Conservation (phyloP, 1,140 invertebrate species). For the Drosophila rufa region DNA sequence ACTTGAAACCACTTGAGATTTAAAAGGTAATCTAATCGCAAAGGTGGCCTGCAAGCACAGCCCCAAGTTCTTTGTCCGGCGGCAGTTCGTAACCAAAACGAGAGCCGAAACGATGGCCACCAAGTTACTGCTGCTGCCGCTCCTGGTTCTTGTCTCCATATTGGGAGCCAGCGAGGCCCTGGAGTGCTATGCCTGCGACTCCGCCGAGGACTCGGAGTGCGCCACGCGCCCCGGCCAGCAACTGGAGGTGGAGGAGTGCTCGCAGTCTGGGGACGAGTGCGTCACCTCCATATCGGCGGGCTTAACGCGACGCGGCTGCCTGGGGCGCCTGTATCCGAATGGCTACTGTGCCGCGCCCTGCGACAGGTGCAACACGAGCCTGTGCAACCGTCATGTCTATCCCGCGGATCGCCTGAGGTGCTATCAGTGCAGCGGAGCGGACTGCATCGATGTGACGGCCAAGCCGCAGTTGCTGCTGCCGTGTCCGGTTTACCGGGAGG, state of each 20-base stretch:
- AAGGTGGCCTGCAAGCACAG: not conserved
- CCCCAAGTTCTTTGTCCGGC: slow-evolving; percentile 2
- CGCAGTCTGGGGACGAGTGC: slow-evolving; percentile 46
- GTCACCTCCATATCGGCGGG: slow-evolving; percentile 70
- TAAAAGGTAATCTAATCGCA: slow-evolving; percentile 36
- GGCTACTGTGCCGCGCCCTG: slow-evolving; percentile 72
- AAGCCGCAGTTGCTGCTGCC: slow-evolving; percentile 55
- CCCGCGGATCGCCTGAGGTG: slow-evolving; percentile 66
- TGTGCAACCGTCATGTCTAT: slow-evolving; percentile 74
- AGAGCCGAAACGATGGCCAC: slow-evolving; percentile 32
- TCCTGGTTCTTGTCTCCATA: not conserved
- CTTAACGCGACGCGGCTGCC: slow-evolving; percentile 67
- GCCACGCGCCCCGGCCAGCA: slow-evolving; percentile 74
- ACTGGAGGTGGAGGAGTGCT: slow-evolving; percentile 73
- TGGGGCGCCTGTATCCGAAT: slow-evolving; percentile 60
- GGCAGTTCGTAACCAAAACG: slow-evolving; percentile 13
- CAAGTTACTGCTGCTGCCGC: not conserved
- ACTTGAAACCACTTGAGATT: slow-evolving; percentile 28
- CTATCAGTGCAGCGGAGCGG: slow-evolving; percentile 71
- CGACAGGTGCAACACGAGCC: slow-evolving; percentile 64
- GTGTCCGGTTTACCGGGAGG: slow-evolving; percentile 62
- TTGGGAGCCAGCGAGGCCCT: slow-evolving; percentile 11
- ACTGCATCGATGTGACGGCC: slow-evolving; percentile 65
- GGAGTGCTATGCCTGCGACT: slow-evolving; percentile 79
- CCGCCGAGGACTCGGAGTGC: slow-evolving; percentile 66